Conservation (phyloP, 1,140 invertebrate species). For the Anoplolepis gracilipes region DNA sequence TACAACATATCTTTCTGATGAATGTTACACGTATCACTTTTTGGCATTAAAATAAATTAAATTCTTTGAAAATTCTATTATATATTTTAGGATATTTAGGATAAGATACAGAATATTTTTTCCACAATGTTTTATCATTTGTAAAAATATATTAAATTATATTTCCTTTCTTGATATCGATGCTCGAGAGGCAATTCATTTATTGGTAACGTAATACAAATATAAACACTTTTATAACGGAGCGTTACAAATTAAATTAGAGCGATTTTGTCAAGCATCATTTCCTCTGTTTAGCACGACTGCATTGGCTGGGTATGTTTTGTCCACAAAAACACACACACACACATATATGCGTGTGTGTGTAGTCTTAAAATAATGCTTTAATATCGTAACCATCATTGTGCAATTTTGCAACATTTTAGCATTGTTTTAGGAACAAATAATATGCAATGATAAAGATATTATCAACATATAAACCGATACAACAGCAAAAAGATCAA, state of each 20-base stretch:
- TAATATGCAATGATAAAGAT: neutral
- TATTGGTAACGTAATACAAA: constrained; percentile 6
- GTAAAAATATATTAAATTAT: constrained; percentile 11
- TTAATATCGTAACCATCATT: neutral
- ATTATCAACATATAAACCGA: neutral
- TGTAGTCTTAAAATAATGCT: neutral
- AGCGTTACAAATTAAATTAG: constrained; percentile 74
- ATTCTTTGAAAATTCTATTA: too few species aligned
- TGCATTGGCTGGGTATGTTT: constrained; percentile 57
- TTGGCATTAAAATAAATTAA: too few species aligned
- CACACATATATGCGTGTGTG: too few species aligned
- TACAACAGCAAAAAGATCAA: neutral
- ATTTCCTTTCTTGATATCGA: neutral
- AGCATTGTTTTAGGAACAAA: neutral
- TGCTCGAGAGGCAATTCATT: constrained; percentile 25
- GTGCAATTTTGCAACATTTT: too few species aligned
- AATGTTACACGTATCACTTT: too few species aligned
- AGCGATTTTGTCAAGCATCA: constrained; percentile 65
- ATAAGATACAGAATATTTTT: too few species aligned
- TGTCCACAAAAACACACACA: constrained; percentile 34
- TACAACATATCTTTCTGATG: too few species aligned
- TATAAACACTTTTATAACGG: constrained; percentile 71
- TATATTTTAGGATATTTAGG: too few species aligned
- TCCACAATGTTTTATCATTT: neutral
- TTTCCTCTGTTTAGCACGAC: constrained; percentile 71